A percentile compares a stretch with the other conserved stretches of the same genome.
These are phyloP conservation scores for Selenia dentaria DNA, from an alignment of 2,888 invertebrate genomes.

Conservation along the genomic window DNA sequence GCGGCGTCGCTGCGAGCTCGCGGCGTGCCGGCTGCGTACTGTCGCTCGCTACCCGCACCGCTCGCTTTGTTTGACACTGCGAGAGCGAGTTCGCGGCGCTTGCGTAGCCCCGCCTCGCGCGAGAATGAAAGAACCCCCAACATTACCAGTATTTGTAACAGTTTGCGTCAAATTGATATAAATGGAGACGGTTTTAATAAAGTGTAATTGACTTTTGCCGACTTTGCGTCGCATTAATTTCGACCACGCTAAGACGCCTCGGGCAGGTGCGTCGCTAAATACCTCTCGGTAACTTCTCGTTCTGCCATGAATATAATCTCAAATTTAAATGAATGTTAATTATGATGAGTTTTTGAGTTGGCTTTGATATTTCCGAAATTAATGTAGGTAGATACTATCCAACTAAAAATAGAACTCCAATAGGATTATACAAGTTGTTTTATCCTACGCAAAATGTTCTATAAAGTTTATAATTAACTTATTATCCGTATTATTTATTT, in stretches of 20 bases:
- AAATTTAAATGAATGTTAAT: constrained; percentile 81
- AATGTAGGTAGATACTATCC: too few species aligned
- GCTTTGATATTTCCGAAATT: constrained; percentile 54
- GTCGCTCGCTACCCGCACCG: constrained; percentile 53
- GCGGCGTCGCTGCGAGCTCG: constrained; percentile 51
- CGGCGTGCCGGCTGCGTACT: constrained; percentile 59
- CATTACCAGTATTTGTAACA: constrained; percentile 85
- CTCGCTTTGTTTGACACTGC: constrained; percentile 53
- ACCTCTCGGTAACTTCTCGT: constrained; percentile 73
- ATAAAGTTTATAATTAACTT: too few species aligned
- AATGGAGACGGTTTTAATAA: constrained; percentile 85
- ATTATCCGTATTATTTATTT: too few species aligned
- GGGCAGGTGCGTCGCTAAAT: constrained; percentile 81
- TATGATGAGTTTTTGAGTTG: constrained; percentile 73
- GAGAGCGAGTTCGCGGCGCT: constrained; percentile 56
- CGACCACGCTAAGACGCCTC: constrained; percentile 80
- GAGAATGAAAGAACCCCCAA: constrained; percentile 79
- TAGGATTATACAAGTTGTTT: constrained; percentile 7
- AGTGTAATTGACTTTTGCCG: constrained; percentile 85
- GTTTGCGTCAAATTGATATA: constrained; percentile 85
- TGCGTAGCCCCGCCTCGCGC: constrained; percentile 81
- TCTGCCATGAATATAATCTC: constrained; percentile 78
- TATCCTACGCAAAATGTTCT: constrained; percentile 4
- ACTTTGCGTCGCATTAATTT: constrained; percentile 83
- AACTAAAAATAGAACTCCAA: constrained; percentile 10